Conservation (phyloP, 2,797 vertebrate species). For the Threskiornis aethiopicus region DNA sequence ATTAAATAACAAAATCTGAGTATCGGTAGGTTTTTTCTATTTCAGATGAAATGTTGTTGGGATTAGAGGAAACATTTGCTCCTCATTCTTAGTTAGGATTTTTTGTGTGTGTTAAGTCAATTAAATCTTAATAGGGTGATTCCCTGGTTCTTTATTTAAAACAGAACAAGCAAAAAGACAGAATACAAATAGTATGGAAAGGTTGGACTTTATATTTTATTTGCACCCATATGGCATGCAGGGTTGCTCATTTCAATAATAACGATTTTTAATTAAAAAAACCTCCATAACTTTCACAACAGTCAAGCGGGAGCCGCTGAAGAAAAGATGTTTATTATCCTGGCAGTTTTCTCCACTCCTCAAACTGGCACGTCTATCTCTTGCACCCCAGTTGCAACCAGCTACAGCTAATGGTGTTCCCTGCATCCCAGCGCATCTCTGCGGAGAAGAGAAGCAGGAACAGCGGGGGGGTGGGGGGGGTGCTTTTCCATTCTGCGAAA, state of each 20-base stretch:
- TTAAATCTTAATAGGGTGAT: not conserved
- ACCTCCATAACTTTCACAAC: not conserved
- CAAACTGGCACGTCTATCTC: not conserved
- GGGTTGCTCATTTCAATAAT: not conserved
- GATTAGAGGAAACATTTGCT: not conserved
- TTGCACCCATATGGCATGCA: not conserved
- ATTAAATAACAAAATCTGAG: not conserved
- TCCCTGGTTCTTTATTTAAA: slow-evolving; percentile 7
- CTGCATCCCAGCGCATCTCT: fast-evolving
- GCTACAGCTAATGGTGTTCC: not conserved
- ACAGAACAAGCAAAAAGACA: not conserved
- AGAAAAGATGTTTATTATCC: not conserved
- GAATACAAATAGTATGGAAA: not conserved
- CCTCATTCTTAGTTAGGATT: not conserved
- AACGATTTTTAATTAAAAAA: not conserved
- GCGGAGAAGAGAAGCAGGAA: not conserved
- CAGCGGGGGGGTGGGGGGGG: not conserved
- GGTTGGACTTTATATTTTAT: not conserved
- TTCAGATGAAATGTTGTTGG: not conserved
- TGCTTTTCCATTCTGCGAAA: not conserved
- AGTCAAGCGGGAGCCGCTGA: not conserved
- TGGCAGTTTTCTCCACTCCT: not conserved
- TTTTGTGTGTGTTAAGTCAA: not conserved
- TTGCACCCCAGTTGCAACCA: not conserved
- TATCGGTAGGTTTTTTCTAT: not conserved